Evolutionary conservation across 2,113 vertebrate species (phyloP), one percentile per base, ranked within the genome.

Genomic region (Cariama cristata): DNA sequence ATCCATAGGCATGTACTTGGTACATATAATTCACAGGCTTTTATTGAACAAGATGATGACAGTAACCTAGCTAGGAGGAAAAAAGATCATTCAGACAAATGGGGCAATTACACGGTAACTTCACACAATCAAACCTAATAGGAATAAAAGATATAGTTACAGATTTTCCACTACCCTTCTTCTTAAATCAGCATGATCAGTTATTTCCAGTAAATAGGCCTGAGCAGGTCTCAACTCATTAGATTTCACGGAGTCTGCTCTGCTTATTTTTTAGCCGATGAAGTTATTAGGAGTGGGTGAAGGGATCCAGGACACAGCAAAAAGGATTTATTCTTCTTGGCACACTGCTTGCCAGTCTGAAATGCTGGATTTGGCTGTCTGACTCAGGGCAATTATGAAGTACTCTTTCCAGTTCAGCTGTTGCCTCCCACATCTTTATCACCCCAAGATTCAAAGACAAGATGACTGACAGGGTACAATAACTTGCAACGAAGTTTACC

Each of bases 361-460:
- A 96, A 91, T 59, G 77, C 91, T 96, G 90, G 85, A 92, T 96
- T 96, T 97, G 93, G 94, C 92, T 92, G 84, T 68, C 93, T 96
- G 97, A 97, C 74, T 97, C 95, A 97, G 93, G 94, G 83, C 87
- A 95, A 97, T 97, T 96, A 96, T 47, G 90, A 94, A 96, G 81
- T 79, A 87, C 85, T 94, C 87, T 88, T 97, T 96, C 94, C 90
- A 95, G 94, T 93, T 97, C 94, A 97, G 87, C 87, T 96, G 88
- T 69, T 96, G 84, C 94, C 96, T 97, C 97, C 97, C 83, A 96
- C 95, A 85, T 72, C 68, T 93, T 96, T 86, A 91, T 82, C 96
- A 93, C 86, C 92, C 94, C 89, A 63, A 93, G 71, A 90, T 40
- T 88, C 87, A 91, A 90, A 80, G 87, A 86, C 62, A 95, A 86